Evolutionary conservation across 23 tunicate genomes (phyloP).

Genomic region (Phallusia fumigata): DNA sequence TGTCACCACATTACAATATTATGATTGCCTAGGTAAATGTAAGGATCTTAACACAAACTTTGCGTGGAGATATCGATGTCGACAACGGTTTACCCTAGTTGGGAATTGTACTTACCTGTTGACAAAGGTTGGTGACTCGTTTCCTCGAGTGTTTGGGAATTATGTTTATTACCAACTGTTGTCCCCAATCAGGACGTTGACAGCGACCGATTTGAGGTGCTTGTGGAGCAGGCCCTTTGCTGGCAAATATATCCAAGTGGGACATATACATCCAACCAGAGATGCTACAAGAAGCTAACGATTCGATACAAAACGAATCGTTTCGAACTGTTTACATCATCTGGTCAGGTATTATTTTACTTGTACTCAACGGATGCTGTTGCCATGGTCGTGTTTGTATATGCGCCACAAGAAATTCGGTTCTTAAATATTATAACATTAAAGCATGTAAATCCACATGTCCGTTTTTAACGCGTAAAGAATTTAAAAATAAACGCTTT

Average conservation of each 20-base stretch:
- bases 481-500: too few species aligned
- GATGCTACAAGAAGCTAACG: background rate
- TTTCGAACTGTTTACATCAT: background rate
- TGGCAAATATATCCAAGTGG: background rate
- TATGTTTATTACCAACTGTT: background rate
- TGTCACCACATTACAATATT: too few species aligned
- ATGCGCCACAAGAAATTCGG: too few species aligned
- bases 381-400: too few species aligned
- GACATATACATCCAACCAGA: background rate
- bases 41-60: background rate
- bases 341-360: background rate
- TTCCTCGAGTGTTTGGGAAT: too few species aligned
- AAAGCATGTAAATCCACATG: too few species aligned
- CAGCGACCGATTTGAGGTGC: background rate
- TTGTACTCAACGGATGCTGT: too few species aligned
- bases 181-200: background rate
- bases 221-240: background rate
- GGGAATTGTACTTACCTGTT: slow-evolving; percentile 10
- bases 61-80: background rate
- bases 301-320: background rate
- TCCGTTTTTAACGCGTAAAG: too few species aligned
- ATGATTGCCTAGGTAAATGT: background rate
- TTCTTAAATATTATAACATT: too few species aligned
- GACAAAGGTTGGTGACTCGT: background rate
- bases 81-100: background rate